Conservation (phyloP, 2,797 vertebrate species). For the Echeneis naucrates region DNA sequence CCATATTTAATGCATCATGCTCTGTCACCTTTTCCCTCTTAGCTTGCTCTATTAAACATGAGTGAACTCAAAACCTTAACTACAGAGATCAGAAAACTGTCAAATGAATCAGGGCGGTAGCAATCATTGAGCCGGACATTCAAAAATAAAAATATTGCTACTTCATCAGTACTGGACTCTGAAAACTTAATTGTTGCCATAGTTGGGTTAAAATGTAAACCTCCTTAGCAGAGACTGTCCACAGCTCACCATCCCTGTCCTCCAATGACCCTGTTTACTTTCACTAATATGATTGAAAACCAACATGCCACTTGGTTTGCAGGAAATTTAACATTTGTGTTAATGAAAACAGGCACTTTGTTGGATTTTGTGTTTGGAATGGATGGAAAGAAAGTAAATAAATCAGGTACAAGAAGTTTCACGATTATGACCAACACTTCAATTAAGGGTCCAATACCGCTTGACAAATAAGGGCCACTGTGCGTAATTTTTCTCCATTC, state of each 20-base stretch:
- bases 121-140: background rate
- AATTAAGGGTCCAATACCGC: conserved; percentile 8
- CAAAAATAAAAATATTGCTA: background rate
- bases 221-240: background rate
- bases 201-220: conserved; percentile 4
- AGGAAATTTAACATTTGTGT: background rate
- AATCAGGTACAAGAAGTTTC: background rate
- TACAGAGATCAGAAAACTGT: background rate
- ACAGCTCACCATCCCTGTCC: background rate
- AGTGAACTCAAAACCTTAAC: background rate
- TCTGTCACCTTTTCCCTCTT: too few species aligned
- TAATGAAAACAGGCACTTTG: background rate
- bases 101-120: background rate
- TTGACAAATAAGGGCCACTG: conserved; percentile 3
- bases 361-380: background rate
- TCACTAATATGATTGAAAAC: conserved; percentile 5
- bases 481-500: background rate
- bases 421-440: conserved; percentile 4
- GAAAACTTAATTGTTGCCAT: background rate
- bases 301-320: background rate
- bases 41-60: too few species aligned
- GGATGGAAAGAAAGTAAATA: background rate
- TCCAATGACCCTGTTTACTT: background rate
- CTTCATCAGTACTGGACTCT: background rate
- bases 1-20: too few species aligned